A percentile compares a stretch with the other conserved stretches of the same genome.
These are phyloP conservation scores for Atherinomorus stipes DNA, from an alignment of 2,113 vertebrate genomes.

Conservation along the genomic window DNA sequence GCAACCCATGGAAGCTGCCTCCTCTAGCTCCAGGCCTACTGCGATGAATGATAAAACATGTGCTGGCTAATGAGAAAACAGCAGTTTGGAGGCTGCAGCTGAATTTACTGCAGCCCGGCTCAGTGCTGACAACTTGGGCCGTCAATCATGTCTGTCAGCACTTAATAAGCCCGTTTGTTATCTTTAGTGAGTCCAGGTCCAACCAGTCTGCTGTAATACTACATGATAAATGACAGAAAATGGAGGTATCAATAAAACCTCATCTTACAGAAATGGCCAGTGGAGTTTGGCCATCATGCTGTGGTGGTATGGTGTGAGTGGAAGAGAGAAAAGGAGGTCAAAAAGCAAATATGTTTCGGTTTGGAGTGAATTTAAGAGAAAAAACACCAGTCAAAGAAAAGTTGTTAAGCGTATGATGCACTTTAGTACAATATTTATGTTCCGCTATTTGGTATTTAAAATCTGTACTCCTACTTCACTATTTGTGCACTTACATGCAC, in stretches of 20 bases:
- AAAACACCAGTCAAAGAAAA: too few relatives aligned
- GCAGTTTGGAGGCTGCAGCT: not conserved
- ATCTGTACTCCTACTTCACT: too few relatives aligned
- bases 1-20: too few relatives aligned
- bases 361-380: too few relatives aligned
- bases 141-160: constrained; percentile 40
- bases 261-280: constrained; percentile 14
- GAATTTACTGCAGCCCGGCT: too few relatives aligned
- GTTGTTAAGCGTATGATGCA: too few relatives aligned
- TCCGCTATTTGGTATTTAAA: too few relatives aligned
- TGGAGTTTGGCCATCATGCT: constrained; percentile 33
- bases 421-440: too few relatives aligned
- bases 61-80: constrained; percentile 26
- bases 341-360: too few relatives aligned
- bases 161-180: constrained; percentile 55
- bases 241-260: constrained; percentile 27
- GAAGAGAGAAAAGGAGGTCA: too few relatives aligned
- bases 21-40: not conserved
- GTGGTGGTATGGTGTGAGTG: constrained; percentile 6
- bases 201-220: constrained; percentile 43
- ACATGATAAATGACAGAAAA: constrained; percentile 54
- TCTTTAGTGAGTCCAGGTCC: constrained; percentile 33
- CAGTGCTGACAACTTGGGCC: too few relatives aligned
- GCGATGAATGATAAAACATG: constrained; percentile 24
- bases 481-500: too few relatives aligned